Conservation (phyloP, 2,797 vertebrate genomes). For the Remorina albescens region DNA sequence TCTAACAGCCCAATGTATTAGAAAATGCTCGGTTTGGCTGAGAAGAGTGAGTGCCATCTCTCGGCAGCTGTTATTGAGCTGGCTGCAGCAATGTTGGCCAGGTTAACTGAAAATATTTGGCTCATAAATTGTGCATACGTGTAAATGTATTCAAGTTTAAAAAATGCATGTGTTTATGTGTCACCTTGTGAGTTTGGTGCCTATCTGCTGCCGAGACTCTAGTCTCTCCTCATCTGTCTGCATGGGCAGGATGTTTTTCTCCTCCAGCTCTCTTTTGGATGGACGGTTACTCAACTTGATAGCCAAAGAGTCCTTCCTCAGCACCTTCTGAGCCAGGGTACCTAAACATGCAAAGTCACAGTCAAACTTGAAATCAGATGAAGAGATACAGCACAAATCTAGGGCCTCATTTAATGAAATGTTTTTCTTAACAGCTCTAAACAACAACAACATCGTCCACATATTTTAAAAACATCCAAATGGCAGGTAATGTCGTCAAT, state of each 20-base stretch:
- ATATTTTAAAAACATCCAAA: too few species aligned
- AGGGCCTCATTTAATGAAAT: neutral
- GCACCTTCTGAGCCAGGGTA: constrained; percentile 94
- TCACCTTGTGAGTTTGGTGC: constrained; percentile 96
- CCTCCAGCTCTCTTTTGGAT: constrained; percentile 95
- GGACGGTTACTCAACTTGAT: constrained; percentile 99
- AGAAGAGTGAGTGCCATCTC: constrained; percentile 3
- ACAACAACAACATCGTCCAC: neutral
- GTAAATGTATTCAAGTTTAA: constrained; percentile 19
- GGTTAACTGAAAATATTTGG: constrained; percentile 20
- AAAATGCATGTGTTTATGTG: constrained; percentile 2
- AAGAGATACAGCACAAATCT: neutral
- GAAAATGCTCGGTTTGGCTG: constrained; percentile 35
- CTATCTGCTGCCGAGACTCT: constrained; percentile 95
- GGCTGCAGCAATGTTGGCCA: constrained; percentile 9
- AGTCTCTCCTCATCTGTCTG: constrained; percentile 96
- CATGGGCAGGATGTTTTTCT: constrained; percentile 97
- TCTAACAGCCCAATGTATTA: constrained; percentile 36
- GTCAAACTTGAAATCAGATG: constrained; percentile 8
- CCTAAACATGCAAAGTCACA: constrained; percentile 77
- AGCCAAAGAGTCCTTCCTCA: constrained; percentile 97
- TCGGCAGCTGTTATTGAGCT: constrained; percentile 12
- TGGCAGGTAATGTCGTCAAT: neutral
- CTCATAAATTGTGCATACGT: constrained; percentile 17
- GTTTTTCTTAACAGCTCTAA: neutral